phyloP scores from a whole-genome alignment of 1,140 invertebrate species.

The Marisa cornuarietis region DNA sequence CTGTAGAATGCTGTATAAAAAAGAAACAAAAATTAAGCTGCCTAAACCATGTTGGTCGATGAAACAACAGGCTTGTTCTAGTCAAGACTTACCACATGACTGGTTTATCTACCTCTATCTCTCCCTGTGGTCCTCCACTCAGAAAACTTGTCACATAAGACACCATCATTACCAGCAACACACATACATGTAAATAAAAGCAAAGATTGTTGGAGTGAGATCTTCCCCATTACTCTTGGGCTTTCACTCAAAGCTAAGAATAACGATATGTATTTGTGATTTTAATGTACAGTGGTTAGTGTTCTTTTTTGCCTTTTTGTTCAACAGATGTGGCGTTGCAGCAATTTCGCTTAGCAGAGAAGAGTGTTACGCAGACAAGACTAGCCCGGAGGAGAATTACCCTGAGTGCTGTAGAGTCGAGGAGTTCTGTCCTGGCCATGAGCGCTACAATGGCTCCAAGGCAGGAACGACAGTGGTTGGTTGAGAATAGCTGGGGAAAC shows the following conservation, averaged over 20 bases:
- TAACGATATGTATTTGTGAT: too few species aligned
- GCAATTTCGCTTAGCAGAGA: not conserved
- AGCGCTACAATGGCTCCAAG: conserved; percentile 1
- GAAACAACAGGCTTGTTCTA: too few species aligned
- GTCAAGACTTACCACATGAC: too few species aligned
- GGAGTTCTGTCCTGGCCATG: not conserved
- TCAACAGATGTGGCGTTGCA: not conserved
- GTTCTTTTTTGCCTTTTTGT: not conserved
- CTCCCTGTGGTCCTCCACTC: too few species aligned
- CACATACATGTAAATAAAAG: not conserved
- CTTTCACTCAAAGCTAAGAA: too few species aligned
- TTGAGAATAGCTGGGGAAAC: not conserved
- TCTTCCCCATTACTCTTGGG: too few species aligned
- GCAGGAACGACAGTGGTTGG: not conserved
- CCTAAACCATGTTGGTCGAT: too few species aligned
- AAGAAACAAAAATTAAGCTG: not conserved
- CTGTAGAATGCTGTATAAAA: not conserved
- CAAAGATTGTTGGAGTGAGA: not conserved
- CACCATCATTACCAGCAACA: not conserved
- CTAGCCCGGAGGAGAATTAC: not conserved
- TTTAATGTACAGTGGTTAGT: too few species aligned
- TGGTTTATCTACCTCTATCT: too few species aligned
- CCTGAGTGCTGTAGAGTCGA: not conserved
- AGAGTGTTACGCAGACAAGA: not conserved
- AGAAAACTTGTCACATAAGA: too few species aligned